These are phyloP conservation scores for Gonatopus flavifemur DNA, from an alignment of 1,140 invertebrate genomes.

Conservation along the genomic window DNA sequence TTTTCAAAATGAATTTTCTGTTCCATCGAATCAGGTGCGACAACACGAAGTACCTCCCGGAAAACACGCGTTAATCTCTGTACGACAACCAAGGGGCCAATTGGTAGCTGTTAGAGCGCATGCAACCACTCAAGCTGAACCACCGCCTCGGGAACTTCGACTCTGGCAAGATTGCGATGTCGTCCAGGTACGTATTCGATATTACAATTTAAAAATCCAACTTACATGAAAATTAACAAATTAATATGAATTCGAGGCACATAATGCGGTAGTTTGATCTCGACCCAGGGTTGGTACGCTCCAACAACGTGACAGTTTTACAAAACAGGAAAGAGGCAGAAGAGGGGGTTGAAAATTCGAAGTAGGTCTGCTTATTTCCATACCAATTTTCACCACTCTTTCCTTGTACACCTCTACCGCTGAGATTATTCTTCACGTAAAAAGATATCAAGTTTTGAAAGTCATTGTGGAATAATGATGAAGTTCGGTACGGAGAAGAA, in stretches of 20 bases:
- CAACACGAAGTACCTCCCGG: conserved; percentile 79
- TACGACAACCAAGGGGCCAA: conserved; percentile 80
- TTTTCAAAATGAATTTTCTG: too few species aligned
- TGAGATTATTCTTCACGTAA: too few species aligned
- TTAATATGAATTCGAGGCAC: conserved; percentile 20
- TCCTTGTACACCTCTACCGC: too few species aligned
- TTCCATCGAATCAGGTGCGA: conserved; percentile 40
- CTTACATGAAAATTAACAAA: conserved; percentile 18
- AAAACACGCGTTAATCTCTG: conserved; percentile 81
- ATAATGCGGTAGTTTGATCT: neutral
- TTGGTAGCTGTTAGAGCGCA: conserved; percentile 72
- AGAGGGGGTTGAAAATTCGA: too few species aligned
- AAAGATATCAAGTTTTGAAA: too few species aligned
- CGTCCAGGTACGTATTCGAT: conserved; percentile 63
- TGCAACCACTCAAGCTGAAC: conserved; percentile 47
- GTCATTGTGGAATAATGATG: too few species aligned
- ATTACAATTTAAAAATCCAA: neutral
- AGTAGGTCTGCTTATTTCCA: neutral
- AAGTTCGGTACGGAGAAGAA: too few species aligned
- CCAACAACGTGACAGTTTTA: conserved; percentile 14
- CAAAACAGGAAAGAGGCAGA: too few species aligned
- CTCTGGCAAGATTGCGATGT: conserved; percentile 83
- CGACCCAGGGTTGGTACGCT: too few species aligned
- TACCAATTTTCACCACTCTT: conserved; percentile 4
- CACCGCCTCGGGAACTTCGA: conserved; percentile 54